phyloP scores from a whole-genome alignment of 2,888 invertebrate genomes.

The Leptopilina syphax region DNA sequence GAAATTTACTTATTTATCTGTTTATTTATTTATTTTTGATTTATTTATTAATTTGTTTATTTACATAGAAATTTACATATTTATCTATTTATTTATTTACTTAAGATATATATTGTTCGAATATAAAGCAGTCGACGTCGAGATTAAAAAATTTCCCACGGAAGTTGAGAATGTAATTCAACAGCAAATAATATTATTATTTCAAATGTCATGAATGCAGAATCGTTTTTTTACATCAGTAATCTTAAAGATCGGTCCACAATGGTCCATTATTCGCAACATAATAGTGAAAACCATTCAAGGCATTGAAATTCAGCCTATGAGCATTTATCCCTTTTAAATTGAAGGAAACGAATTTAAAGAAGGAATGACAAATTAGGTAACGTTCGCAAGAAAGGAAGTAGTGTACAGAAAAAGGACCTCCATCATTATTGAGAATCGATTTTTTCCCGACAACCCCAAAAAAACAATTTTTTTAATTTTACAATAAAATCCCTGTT shows the following conservation, averaged over 20 bases:
- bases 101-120: too few relatives aligned
- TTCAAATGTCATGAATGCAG: background rate
- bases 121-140: too few relatives aligned
- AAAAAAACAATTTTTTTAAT: background rate
- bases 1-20: too few relatives aligned
- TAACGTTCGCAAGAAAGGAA: slow-evolving; percentile 20
- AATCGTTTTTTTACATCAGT: background rate
- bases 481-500: background rate
- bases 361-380: slow-evolving; percentile 8
- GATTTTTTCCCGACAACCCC: background rate
- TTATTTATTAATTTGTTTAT: too few relatives aligned
- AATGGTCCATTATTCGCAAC: slow-evolving; percentile 2
- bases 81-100: too few relatives aligned
- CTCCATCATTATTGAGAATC: background rate
- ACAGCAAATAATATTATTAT: background rate
- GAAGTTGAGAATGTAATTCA: background rate
- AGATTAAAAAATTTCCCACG: too few relatives aligned
- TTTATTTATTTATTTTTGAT: too few relatives aligned
- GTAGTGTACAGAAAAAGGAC: slow-evolving; percentile 11
- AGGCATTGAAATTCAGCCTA: background rate
- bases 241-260: background rate
- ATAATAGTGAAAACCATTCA: slow-evolving; percentile 22
- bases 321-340: slow-evolving; percentile 4
- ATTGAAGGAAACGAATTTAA: slow-evolving; percentile 3
- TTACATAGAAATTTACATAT: too few relatives aligned